A percentile compares a stretch with the other conserved stretches of the same genome.
Conservation (phyloP, 2,888 invertebrate species). For the Opisthograptis luteolata region DNA sequence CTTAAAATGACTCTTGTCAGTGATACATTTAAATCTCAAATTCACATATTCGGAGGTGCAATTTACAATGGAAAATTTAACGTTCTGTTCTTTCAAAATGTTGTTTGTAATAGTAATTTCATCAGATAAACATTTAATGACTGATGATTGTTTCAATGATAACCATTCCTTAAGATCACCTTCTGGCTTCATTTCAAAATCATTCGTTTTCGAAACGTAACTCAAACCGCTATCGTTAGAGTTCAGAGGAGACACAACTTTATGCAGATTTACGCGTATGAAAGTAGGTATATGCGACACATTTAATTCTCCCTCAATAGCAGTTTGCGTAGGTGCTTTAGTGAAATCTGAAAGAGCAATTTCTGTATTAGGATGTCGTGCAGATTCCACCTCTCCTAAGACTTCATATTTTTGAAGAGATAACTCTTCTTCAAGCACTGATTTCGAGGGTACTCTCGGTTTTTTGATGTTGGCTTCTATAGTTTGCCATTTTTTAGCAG, state of each 20-base stretch:
- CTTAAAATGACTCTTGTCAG: conserved; percentile 52
- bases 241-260: conserved; percentile 51
- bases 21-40: conserved; percentile 56
- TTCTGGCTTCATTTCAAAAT: conserved; percentile 19
- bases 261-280: conserved; percentile 59
- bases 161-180: conserved; percentile 42
- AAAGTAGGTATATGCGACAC: conserved; percentile 46
- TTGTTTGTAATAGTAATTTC: conserved; percentile 48
- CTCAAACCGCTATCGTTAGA: conserved; percentile 45
- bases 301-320: conserved; percentile 36
- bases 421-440: conserved; percentile 12
- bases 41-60: conserved; percentile 50
- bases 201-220: conserved; percentile 23
- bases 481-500: conserved; percentile 56
- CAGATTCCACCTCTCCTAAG: conserved; percentile 34
- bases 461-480: conserved; percentile 37
- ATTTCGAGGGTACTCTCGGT: conserved; percentile 16
- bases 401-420: conserved; percentile 31
- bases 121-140: conserved; percentile 51
- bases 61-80: conserved; percentile 61
- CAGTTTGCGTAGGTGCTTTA: conserved; percentile 7
- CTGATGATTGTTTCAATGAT: conserved; percentile 40
- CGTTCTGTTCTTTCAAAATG: conserved; percentile 47
- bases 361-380: conserved; percentile 64
- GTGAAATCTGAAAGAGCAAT: conserved; percentile 27